Conservation (phyloP, 1,140 invertebrate genomes). For the Pseudomyrmex cubaensis region DNA sequence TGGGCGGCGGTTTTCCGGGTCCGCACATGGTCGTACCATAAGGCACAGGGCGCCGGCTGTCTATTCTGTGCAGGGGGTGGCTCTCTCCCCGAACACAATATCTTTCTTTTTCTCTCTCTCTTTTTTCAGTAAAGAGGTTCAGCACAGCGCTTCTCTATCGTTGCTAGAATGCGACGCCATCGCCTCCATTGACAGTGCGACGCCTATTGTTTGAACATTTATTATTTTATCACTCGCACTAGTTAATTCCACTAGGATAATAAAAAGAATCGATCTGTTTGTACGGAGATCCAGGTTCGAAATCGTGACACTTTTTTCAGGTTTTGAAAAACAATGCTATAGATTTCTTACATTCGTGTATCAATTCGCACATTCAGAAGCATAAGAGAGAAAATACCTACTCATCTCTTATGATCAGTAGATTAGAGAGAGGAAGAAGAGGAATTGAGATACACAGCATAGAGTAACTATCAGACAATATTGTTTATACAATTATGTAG, state of each 20-base stretch:
- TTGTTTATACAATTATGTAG: no score
- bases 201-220: background rate
- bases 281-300: no score
- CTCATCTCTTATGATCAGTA: no score
- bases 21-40: slow-evolving; percentile 66
- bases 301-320: no score
- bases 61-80: slow-evolving; percentile 66
- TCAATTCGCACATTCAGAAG: no score
- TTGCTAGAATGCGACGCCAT: background rate
- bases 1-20: slow-evolving; percentile 70
- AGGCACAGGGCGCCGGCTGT: slow-evolving; percentile 65
- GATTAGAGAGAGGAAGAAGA: no score
- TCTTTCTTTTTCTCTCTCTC: slow-evolving; percentile 19
- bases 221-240: background rate
- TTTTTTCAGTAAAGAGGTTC: background rate
- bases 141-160: slow-evolving; percentile 1
- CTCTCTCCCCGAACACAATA: slow-evolving; percentile 52
- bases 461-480: no score
- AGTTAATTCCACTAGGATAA: slow-evolving; percentile 3
- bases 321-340: no score
- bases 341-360: no score
- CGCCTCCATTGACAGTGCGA: background rate
- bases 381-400: no score
- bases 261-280: background rate
- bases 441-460: no score